Conservation (phyloP, 2,113 vertebrate species). For the Setophaga kirtlandii region DNA sequence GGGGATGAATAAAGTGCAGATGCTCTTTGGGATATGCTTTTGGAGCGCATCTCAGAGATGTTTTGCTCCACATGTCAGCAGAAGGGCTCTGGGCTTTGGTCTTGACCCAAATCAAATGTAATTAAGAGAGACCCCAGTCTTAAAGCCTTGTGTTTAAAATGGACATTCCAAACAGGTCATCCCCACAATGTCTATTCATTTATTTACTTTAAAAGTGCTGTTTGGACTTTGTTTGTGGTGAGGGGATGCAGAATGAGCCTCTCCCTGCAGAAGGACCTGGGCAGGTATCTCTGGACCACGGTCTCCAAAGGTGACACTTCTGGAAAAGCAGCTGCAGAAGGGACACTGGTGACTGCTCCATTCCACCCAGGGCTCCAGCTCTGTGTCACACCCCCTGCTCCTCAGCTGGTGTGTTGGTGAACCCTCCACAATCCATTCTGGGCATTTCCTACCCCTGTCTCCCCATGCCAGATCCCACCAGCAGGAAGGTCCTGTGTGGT, state of each 20-base stretch:
- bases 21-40: neutral
- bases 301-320: neutral
- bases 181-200: neutral
- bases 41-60: fast-evolving
- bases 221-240: neutral
- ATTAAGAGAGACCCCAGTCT: neutral
- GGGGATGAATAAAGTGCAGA: neutral
- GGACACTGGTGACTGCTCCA: fast-evolving
- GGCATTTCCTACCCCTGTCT: fast-evolving
- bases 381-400: neutral
- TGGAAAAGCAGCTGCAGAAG: neutral
- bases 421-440: fast-evolving
- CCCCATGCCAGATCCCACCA: neutral
- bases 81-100: neutral
- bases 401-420: fast-evolving
- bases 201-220: neutral
- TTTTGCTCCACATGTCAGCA: neutral
- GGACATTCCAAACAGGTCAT: neutral
- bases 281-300: fast-evolving
- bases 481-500: neutral
- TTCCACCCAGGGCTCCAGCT: neutral
- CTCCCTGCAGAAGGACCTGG: neutral
- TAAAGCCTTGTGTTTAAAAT: fast-evolving
- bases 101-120: neutral
- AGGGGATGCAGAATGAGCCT: neutral